A percentile compares a stretch with the other conserved stretches of the same genome.
Evolutionary conservation across 2,888 invertebrate genomes (phyloP).

Genomic region (Pelosia muscerda): DNA sequence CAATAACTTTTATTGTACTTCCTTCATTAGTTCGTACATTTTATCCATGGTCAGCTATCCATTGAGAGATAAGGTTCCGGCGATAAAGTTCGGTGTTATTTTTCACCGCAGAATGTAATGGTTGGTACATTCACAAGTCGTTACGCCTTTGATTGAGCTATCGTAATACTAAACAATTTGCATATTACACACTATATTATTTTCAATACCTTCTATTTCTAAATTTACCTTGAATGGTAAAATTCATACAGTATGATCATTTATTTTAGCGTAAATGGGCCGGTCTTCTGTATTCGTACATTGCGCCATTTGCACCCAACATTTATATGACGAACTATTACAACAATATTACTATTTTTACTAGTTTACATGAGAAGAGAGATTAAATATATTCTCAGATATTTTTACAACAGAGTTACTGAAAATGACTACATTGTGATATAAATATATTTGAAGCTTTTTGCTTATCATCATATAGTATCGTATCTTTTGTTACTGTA

Average conservation of each 20-base stretch:
- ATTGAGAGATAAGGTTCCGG: constrained; percentile 48
- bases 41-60: constrained; percentile 38
- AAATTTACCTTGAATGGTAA: neutral
- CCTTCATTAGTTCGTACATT: constrained; percentile 27
- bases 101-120: constrained; percentile 38
- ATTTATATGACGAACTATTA: neutral
- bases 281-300: neutral
- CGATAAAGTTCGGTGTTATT: constrained; percentile 42
- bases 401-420: too few relatives aligned
- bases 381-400: too few relatives aligned
- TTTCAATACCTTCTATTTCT: constrained; percentile 21
- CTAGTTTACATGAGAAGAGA: too few relatives aligned
- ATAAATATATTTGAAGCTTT: too few relatives aligned
- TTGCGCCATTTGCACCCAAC: neutral
- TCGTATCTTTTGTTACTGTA: too few relatives aligned
- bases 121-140: constrained; percentile 40
- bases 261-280: neutral
- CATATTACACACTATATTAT: constrained; percentile 26
- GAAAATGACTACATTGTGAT: too few relatives aligned
- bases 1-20: constrained; percentile 39
- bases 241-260: neutral
- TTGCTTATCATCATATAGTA: too few relatives aligned
- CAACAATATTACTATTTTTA: too few relatives aligned
- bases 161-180: constrained; percentile 32
- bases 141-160: constrained; percentile 35